Base-by-base conservation (phyloP, 2,113 vertebrate genomes). In the Grus americana region DNA sequence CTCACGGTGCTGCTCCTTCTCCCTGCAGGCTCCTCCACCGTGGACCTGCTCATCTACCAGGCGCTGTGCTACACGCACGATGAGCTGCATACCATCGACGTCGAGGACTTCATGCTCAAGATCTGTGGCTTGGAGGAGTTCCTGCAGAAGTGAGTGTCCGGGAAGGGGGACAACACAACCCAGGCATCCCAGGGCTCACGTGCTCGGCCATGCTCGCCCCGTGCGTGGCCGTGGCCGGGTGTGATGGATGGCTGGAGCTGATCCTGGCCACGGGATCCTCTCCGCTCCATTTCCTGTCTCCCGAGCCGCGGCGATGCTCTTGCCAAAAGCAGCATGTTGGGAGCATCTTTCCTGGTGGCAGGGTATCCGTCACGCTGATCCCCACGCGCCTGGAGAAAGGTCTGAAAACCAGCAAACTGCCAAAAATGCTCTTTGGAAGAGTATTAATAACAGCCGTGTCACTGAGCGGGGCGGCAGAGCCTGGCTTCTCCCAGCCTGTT, bases 41-140 rank as follows among this genome's bases (percentile, higher is more conserved):
- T 99, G 44, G 99, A 99, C 95, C 97, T 99, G 96, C 98, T 99
- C 54, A 99, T 99, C 96, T 98, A 99, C 88, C 99, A 99, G 98
- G 99, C 99, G 0, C 97, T 99, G 88, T 99, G 99, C 90, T 99
- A 99, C 74, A 98, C 99, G 26, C 98, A 99, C 17, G 99, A 99
- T 0, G 98, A 99, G 59, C 98, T 99, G 91, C 97, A 97, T 34
- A 73, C 97, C 17, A 68, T 99, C 12, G 98, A 99, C 0, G 98
- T 99, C 9, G 97, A 97, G 17, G 97, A 98, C 78, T 98, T 98
- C 2, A 95, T 98, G 80, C 97, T 98, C 55, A 98, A 98, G 79
- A 97, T 98, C 61, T 98, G 98, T 11, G 98, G 98, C 32, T 94
- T 98, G 67, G 98, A 98, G 90, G 99, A 99, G 95, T 99, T 99